phyloP scores from a whole-genome alignment of 1,140 invertebrate genomes.

The Drosophila mojavensis region DNA sequence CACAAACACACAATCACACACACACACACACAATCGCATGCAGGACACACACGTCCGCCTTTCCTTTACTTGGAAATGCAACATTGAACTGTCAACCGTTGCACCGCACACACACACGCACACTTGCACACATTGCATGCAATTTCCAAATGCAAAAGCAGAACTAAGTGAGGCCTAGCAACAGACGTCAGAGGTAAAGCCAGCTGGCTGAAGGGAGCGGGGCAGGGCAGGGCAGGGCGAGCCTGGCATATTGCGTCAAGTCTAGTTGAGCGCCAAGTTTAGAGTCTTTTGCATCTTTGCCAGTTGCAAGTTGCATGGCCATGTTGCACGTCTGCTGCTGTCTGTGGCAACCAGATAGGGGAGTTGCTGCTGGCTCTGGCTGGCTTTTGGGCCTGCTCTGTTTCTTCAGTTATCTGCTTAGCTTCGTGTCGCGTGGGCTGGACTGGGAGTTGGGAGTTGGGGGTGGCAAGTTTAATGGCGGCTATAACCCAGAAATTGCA shows the following conservation, averaged over 20 bases:
- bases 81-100: conserved; percentile 79
- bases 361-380: too few species aligned
- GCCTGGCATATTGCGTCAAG: too few species aligned
- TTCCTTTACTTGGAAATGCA: conserved; percentile 63
- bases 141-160: conserved; percentile 70
- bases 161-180: conserved; percentile 13
- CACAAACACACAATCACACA: conserved; percentile 5
- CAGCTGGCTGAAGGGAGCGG: too few species aligned
- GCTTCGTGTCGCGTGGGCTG: too few species aligned
- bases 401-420: too few species aligned
- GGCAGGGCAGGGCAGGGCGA: not conserved
- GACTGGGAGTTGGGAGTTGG: conserved; percentile 8
- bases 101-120: conserved; percentile 1
- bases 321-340: conserved; percentile 22
- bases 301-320: conserved; percentile 3
- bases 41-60: conserved; percentile 36
- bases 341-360: not conserved
- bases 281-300: conserved; percentile 28
- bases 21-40: conserved; percentile 16
- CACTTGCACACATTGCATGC: conserved; percentile 57
- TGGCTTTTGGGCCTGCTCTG: conserved; percentile 1
- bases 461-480: conserved; percentile 68
- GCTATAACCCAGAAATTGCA: conserved; percentile 80
- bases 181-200: too few species aligned
- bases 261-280: conserved; percentile 6